A percentile compares a stretch with the other conserved stretches of the same genome.
Conservation (phyloP, 2,797 vertebrate genomes). For the Hipposideros larvatus region DNA sequence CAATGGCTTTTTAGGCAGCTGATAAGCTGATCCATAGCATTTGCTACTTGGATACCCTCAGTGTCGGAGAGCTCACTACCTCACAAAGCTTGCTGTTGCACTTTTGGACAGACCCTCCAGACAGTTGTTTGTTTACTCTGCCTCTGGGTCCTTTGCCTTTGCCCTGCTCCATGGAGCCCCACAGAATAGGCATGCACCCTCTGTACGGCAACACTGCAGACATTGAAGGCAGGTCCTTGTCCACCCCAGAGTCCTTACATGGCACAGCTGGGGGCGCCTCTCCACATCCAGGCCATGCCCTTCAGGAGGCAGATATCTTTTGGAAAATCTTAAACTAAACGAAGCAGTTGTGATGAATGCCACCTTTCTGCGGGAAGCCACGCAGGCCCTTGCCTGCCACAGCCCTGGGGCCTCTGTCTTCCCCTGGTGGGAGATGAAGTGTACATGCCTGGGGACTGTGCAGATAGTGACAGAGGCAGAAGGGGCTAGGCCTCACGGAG, state of each 20-base stretch:
- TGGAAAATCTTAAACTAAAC: not conserved
- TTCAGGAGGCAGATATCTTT: not conserved
- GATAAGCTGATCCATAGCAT: not conserved
- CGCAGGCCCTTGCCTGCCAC: conserved; percentile 31
- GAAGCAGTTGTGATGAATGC: not conserved
- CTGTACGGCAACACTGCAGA: not conserved
- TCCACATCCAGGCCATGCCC: not conserved
- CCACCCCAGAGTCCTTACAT: not conserved
- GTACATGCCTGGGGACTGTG: not conserved
- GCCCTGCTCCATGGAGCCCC: too few species aligned
- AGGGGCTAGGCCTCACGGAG: conserved; percentile 47
- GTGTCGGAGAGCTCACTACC: not conserved
- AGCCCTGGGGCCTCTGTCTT: conserved; percentile 16
- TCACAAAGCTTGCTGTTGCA: not conserved
- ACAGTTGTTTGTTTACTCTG: not conserved
- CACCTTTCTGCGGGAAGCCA: conserved; percentile 58
- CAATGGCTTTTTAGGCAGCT: not conserved
- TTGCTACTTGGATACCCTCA: not conserved
- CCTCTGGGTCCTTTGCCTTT: not conserved
- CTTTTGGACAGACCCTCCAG: not conserved
- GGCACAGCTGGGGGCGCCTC: not conserved
- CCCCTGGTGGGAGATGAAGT: conserved; percentile 25
- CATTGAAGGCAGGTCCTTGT: not conserved
- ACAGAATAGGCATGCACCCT: not conserved
- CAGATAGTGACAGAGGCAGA: conserved; percentile 72